Evolutionary conservation across 2,888 invertebrate species (phyloP), one percentile per base, ranked within the genome.

Genomic region (Tromatobia lineatoria): DNA sequence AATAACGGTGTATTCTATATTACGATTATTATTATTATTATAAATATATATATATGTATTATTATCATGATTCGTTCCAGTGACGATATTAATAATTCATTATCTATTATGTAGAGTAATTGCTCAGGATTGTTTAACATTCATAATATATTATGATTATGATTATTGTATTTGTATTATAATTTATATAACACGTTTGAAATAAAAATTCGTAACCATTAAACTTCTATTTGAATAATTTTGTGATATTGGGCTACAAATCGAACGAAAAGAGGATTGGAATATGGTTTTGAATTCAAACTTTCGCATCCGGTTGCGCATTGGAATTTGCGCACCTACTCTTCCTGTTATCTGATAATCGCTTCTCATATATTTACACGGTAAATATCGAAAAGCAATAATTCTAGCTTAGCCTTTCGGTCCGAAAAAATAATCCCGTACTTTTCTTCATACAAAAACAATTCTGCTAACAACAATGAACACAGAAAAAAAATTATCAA

Each of bases 51-150:
- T 89, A 71, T 71, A 57, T 42, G 38, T 70, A 54, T 88, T 79
- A 71, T 70, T 74, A 76, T 77, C 23, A 81, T 78, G 85, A 87
- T 74, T 87, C 82, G 86, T 87, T 80, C 54, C 70, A 82, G 66
- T 74, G 85, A 75, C 88, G 87, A 88, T 86, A 86, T 89, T 87
- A 86, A 87, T 88, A 85, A 87, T 90, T 90, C 88, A 91, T 90
- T 91, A 89, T 90, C 90, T 90, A 91, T 92, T 91, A 89, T 90
- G 90, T 92, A 92, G 91, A 91, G 89, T 92, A 91, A 92, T 93
- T 91, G 91, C 92, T 92, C 93, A 92, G 92, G 92, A 92, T 92
- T 92, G 92, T 92, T 92, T 91, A 92, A 91, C 91, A 90, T 91
- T 91, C 90, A 91, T 91, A 92, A 91, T 91, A 92, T 92, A 91